phyloP scores from a whole-genome alignment of 2,888 invertebrate species.

The Cataglyphis albicans region DNA sequence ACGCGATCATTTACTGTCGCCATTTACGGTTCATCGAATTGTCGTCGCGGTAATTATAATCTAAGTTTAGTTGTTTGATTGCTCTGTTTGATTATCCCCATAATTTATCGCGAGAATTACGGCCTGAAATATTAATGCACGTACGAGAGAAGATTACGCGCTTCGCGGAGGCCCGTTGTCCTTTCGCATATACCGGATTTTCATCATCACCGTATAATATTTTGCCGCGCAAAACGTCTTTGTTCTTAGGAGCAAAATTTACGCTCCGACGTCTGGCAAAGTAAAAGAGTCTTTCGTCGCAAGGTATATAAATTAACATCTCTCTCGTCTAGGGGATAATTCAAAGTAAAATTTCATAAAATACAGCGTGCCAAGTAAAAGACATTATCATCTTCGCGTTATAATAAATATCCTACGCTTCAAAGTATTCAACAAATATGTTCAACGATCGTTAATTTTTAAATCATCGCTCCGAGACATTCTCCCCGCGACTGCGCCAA shows the following conservation, averaged over 20 bases:
- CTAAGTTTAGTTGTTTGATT: conserved; percentile 59
- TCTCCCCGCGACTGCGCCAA: conserved; percentile 12
- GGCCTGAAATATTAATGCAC: conserved; percentile 74
- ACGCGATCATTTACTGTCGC: conserved; percentile 33
- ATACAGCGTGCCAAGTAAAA: neutral
- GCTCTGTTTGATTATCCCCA: conserved; percentile 75
- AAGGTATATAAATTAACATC: conserved; percentile 30
- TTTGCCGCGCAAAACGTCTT: neutral
- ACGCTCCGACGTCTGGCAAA: conserved; percentile 39
- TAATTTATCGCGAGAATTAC: conserved; percentile 76
- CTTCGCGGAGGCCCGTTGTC: conserved; percentile 40
- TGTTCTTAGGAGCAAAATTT: conserved; percentile 22
- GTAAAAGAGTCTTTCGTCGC: neutral
- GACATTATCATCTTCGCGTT: neutral
- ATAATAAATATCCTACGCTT: neutral
- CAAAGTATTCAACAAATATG: neutral
- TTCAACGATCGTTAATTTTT: neutral
- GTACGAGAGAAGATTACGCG: conserved; percentile 65
- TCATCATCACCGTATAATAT: conserved; percentile 40
- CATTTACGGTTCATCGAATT: conserved; percentile 47
- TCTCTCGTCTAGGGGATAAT: neutral
- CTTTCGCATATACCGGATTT: neutral
- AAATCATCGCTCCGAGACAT: neutral
- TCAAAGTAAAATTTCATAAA: conserved; percentile 8
- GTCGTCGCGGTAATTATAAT: conserved; percentile 55